Evolutionary conservation across 2,797 vertebrate species (phyloP).

Genomic region (Trachurus trachurus): DNA sequence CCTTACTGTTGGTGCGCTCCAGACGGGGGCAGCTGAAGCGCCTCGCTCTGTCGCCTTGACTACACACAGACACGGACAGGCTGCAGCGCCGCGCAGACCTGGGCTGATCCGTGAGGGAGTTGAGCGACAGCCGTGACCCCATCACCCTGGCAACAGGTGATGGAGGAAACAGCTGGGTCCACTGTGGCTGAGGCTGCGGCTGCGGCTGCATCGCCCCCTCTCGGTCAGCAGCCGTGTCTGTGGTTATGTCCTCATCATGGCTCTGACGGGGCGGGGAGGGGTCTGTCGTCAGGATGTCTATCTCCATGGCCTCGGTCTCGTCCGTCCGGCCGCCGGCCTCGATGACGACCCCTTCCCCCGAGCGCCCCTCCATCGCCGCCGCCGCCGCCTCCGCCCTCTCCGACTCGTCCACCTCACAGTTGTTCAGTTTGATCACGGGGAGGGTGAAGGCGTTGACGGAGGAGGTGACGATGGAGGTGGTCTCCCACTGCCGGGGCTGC

Average conservation of each 20-base stretch:
- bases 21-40: slow-evolving; percentile 90
- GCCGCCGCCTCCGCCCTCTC: slow-evolving; percentile 38
- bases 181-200: slow-evolving; percentile 33
- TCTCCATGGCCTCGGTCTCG: slow-evolving; percentile 54
- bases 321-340: slow-evolving; percentile 58
- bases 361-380: slow-evolving; percentile 24
- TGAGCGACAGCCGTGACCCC: slow-evolving; percentile 84
- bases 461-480: slow-evolving; percentile 92
- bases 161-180: slow-evolving; percentile 80
- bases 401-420: slow-evolving; percentile 86
- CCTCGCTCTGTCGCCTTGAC: slow-evolving; percentile 81
- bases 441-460: slow-evolving; percentile 94
- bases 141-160: slow-evolving; percentile 75
- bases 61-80: slow-evolving; percentile 72
- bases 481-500: slow-evolving; percentile 85
- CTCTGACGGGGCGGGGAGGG: slow-evolving; percentile 48
- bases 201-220: slow-evolving; percentile 36
- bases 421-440: slow-evolving; percentile 91
- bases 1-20: slow-evolving; percentile 93
- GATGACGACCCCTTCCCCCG: slow-evolving; percentile 59
- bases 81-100: slow-evolving; percentile 76
- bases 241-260: slow-evolving; percentile 31
- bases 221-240: slow-evolving; percentile 33
- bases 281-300: slow-evolving; percentile 46
- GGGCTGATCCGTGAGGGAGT: slow-evolving; percentile 84